Percentiles rank a stretch among this genome's conserved stretches.
Conservation (phyloP, 2,797 vertebrate genomes). For the Taenioides sp. region DNA sequence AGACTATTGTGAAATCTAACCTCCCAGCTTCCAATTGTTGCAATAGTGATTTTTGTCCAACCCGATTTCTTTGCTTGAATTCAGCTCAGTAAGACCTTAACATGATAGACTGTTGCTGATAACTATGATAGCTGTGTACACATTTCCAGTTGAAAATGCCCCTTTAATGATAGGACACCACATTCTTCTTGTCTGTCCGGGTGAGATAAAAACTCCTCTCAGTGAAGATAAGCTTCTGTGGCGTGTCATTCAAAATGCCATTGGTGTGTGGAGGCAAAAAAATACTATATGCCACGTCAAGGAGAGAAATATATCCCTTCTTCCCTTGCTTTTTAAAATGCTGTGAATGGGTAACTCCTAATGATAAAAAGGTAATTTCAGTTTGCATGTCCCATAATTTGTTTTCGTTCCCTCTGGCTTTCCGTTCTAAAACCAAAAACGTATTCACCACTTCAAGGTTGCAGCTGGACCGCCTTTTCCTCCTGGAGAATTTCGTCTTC, state of each 20-base stretch:
- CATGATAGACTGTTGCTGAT: constrained; percentile 42
- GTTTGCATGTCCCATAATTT: constrained; percentile 66
- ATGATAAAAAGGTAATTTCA: constrained; percentile 73
- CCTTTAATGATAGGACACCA: constrained; percentile 31
- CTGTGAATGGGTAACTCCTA: constrained; percentile 68
- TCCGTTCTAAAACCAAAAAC: constrained; percentile 51
- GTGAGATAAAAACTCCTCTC: constrained; percentile 42
- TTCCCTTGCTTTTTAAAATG: constrained; percentile 19
- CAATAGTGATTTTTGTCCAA: background rate
- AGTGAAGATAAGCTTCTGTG: constrained; percentile 50
- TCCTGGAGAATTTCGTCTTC: constrained; percentile 29
- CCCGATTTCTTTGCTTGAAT: background rate
- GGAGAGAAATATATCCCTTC: constrained; percentile 47
- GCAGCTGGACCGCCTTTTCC: constrained; percentile 70
- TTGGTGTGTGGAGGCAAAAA: constrained; percentile 33
- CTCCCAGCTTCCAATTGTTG: background rate
- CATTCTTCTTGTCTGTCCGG: constrained; percentile 24
- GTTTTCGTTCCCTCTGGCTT: constrained; percentile 71
- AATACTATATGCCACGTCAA: constrained; percentile 32
- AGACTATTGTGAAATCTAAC: background rate
- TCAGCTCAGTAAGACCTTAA: background rate
- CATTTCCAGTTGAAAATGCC: constrained; percentile 38
- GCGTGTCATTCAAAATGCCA: constrained; percentile 57
- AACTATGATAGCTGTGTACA: constrained; percentile 36
- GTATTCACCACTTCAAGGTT: constrained; percentile 73